phyloP scores from a whole-genome alignment of 2,797 vertebrate species.

The Chelonia mydas region DNA sequence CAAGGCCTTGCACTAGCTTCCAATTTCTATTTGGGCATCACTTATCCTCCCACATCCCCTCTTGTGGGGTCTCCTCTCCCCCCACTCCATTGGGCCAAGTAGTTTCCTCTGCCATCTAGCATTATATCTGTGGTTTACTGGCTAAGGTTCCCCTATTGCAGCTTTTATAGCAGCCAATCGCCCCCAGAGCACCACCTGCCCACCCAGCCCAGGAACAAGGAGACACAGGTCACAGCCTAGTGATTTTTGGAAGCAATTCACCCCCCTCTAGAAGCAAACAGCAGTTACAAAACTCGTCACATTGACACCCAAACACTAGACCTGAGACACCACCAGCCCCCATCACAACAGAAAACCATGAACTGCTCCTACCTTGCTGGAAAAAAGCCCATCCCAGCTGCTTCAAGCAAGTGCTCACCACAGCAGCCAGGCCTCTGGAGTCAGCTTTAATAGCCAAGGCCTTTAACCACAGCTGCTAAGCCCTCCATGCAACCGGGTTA shows the following conservation, averaged over 20 bases:
- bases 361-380: fast-evolving
- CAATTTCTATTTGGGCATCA: too few species aligned
- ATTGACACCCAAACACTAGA: background rate
- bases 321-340: too few species aligned
- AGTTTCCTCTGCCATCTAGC: too few species aligned
- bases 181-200: too few species aligned
- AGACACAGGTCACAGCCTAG: constrained; percentile 84
- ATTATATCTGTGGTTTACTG: too few species aligned
- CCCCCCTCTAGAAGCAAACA: background rate
- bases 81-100: too few species aligned
- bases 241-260: background rate
- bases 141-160: too few species aligned
- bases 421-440: background rate
- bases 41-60: too few species aligned
- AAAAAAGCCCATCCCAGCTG: fast-evolving
- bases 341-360: background rate
- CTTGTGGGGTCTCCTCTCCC: too few species aligned
- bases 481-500: background rate
- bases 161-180: too few species aligned
- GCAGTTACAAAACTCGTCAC: background rate
- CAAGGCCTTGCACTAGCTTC: too few species aligned
- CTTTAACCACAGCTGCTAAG: background rate
- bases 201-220: too few species aligned
- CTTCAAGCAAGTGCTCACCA: background rate
- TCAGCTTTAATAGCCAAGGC: background rate